Conservation (phyloP, 1,140 invertebrate species). For the Saccostrea echinata region DNA sequence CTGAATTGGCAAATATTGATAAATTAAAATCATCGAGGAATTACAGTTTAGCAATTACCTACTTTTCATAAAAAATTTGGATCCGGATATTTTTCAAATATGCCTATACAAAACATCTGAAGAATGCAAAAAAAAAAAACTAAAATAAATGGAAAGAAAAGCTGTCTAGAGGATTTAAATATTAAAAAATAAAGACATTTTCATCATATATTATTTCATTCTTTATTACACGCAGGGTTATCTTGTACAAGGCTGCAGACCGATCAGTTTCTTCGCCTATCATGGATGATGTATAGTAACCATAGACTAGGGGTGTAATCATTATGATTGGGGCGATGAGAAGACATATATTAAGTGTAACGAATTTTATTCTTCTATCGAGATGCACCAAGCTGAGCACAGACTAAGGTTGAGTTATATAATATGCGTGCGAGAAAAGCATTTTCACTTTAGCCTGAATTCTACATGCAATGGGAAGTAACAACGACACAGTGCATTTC, state of each 20-base stretch:
- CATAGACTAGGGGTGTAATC: not conserved
- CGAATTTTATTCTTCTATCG: slow-evolving; percentile 2
- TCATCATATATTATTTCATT: not conserved
- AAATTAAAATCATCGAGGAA: too few species aligned
- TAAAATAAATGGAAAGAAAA: not conserved
- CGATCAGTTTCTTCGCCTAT: not conserved
- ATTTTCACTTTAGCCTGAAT: not conserved
- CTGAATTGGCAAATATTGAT: too few species aligned
- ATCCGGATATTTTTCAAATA: too few species aligned
- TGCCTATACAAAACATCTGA: too few species aligned
- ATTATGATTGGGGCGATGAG: not conserved
- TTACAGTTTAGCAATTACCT: too few species aligned
- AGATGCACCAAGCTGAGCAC: slow-evolving; percentile 2
- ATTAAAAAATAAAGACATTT: slow-evolving; percentile 17
- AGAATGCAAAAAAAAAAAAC: too few species aligned
- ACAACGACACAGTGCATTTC: not conserved
- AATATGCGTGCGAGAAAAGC: slow-evolving; percentile 27
- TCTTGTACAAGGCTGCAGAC: not conserved
- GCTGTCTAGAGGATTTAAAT: not conserved
- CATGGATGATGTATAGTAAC: not conserved
- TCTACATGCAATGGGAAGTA: slow-evolving; percentile 1
- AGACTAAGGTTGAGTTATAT: not conserved
- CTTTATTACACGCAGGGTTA: not conserved
- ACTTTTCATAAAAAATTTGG: too few species aligned
- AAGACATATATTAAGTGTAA: not conserved